Percentiles rank a stretch among this genome's conserved stretches.
These are phyloP conservation scores for Heliconius hermathena DNA, from an alignment of 1,140 invertebrate genomes.

Conservation along the genomic window DNA sequence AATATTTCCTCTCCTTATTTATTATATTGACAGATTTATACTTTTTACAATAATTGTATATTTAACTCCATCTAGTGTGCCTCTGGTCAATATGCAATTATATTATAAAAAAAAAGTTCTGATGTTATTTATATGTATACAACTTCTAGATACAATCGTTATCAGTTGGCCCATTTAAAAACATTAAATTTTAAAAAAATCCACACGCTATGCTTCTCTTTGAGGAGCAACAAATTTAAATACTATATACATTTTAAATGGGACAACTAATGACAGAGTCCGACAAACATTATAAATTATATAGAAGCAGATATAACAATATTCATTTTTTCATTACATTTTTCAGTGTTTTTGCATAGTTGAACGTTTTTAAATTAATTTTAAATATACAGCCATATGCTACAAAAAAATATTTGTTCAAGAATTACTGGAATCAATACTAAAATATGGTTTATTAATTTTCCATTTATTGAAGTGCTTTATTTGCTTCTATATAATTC, in stretches of 20 bases:
- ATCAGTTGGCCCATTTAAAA: constrained; percentile 4
- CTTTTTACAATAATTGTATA: constrained; percentile 65
- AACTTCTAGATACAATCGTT: not conserved
- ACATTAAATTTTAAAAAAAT: constrained; percentile 8
- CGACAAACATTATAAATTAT: not conserved
- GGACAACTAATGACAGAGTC: not conserved
- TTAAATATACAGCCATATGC: no score
- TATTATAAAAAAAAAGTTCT: constrained; percentile 52
- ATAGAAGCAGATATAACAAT: no score
- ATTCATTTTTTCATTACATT: no score
- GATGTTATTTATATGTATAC: constrained; percentile 43
- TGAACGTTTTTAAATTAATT: no score
- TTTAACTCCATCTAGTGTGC: constrained; percentile 48
- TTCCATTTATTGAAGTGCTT: no score
- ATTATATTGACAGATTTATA: constrained; percentile 74
- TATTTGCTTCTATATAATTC: no score
- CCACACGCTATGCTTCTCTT: constrained; percentile 4
- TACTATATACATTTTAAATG: constrained; percentile 9
- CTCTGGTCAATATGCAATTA: constrained; percentile 45
- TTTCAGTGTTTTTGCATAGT: no score
- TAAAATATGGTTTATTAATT: no score
- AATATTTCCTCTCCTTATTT: constrained; percentile 77
- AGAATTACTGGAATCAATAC: no score
- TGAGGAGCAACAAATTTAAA: constrained; percentile 13
- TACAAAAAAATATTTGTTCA: no score